Percentiles rank a stretch among this genome's conserved stretches.
phyloP scores from a whole-genome alignment of 2,113 vertebrate genomes.

The Rhinogobius similis region DNA sequence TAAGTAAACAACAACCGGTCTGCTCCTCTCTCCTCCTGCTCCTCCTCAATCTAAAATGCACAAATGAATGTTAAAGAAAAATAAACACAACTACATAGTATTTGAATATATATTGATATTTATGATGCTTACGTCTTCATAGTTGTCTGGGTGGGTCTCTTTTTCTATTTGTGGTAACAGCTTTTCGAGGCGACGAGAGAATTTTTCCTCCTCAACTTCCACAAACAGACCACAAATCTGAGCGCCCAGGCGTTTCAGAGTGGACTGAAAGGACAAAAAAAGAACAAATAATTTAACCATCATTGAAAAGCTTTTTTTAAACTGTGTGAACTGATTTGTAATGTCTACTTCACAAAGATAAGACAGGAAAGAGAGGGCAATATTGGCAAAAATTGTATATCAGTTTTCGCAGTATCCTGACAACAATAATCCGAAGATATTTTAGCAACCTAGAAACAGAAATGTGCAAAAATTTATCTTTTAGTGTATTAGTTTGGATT shows the following conservation, averaged over 20 bases:
- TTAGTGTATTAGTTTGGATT: too few relatives aligned
- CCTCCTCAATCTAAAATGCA: conserved; percentile 82
- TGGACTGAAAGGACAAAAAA: conserved; percentile 67
- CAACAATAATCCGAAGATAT: too few relatives aligned
- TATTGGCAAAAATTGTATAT: too few relatives aligned
- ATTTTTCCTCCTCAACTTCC: conserved; percentile 86
- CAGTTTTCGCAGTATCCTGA: too few relatives aligned
- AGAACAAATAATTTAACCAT: not conserved
- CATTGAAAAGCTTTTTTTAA: too few relatives aligned
- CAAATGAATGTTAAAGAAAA: not conserved
- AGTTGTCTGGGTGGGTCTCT: conserved; percentile 83
- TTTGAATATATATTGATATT: not conserved
- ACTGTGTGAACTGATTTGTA: too few relatives aligned
- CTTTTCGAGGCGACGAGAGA: conserved; percentile 79
- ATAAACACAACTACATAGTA: not conserved
- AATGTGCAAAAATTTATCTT: too few relatives aligned
- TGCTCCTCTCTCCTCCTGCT: conserved; percentile 87
- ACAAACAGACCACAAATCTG: conserved; percentile 90
- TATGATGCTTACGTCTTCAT: conserved; percentile 82
- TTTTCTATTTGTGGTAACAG: conserved; percentile 86
- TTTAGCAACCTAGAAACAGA: too few relatives aligned
- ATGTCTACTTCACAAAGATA: too few relatives aligned
- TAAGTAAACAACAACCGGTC: conserved; percentile 89
- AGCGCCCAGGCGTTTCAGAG: conserved; percentile 84
- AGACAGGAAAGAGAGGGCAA: too few relatives aligned